These are phyloP conservation scores for Nephrotoma guestfalica DNA, from an alignment of 2,888 invertebrate species.

Conservation along the genomic window DNA sequence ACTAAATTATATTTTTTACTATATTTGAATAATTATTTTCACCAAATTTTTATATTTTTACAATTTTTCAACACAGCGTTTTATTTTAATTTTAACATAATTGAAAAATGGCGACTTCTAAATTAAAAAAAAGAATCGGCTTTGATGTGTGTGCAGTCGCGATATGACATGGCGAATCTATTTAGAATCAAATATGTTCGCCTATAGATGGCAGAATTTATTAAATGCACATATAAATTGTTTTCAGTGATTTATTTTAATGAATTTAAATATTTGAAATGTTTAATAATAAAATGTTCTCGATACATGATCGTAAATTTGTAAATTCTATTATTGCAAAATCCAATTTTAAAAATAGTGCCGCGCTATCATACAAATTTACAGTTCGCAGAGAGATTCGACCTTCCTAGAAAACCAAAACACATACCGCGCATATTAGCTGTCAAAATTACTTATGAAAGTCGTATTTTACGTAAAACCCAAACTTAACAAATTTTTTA, in stretches of 20 bases:
- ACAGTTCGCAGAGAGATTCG: neutral
- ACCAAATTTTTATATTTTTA: conserved; percentile 4
- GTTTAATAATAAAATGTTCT: too few relatives aligned
- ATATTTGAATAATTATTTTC: neutral
- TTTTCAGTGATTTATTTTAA: neutral
- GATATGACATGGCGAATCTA: conserved; percentile 2
- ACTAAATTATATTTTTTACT: neutral
- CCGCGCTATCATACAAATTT: neutral
- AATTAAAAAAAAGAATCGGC: neutral
- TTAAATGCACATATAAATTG: neutral
- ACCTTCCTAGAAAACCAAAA: neutral
- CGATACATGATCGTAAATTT: neutral
- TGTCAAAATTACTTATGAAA: neutral
- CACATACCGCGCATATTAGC: neutral
- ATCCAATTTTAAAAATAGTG: neutral
- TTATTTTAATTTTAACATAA: conserved; percentile 1
- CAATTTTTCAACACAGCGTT: neutral
- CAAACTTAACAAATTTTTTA: neutral
- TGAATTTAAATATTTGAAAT: too few relatives aligned
- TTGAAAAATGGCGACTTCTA: conserved; percentile 12
- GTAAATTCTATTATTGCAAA: neutral
- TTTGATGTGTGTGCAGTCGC: neutral
- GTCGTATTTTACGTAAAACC: neutral
- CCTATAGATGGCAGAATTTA: neutral
- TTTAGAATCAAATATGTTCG: neutral